Conservation (phyloP, 2,888 invertebrate species). For the Tinea trinotella region DNA sequence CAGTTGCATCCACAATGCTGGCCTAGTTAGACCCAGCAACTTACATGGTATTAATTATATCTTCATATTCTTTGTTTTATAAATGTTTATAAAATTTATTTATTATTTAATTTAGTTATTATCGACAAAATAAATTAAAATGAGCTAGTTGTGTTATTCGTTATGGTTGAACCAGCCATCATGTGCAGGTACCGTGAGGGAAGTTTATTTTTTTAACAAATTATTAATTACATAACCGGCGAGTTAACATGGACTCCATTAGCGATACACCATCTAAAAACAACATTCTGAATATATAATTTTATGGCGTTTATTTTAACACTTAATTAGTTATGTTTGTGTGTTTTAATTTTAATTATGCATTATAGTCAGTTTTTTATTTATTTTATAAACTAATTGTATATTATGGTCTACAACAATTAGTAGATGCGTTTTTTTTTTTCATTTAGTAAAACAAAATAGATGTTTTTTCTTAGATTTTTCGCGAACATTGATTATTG, state of each 20-base stretch:
- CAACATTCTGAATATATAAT: constrained; percentile 66
- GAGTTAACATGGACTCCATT: constrained; percentile 21
- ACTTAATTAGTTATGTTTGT: constrained; percentile 37
- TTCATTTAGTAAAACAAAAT: too few relatives aligned
- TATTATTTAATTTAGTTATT: too few relatives aligned
- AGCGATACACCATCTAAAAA: constrained; percentile 63
- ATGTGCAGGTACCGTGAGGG: constrained; percentile 44
- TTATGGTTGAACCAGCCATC: constrained; percentile 14
- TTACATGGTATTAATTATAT: too few relatives aligned
- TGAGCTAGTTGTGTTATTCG: too few relatives aligned
- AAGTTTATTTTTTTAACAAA: constrained; percentile 53
- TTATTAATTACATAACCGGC: constrained; percentile 51
- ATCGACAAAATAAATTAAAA: too few relatives aligned
- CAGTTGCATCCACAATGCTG: too few relatives aligned
- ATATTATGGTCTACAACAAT: background rate
- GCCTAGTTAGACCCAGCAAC: too few relatives aligned
- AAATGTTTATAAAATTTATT: too few relatives aligned
- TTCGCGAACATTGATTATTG: too few relatives aligned
- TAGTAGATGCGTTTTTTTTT: too few relatives aligned
- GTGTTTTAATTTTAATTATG: background rate
- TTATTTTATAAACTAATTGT: background rate
- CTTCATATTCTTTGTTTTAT: too few relatives aligned
- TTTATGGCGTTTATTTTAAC: constrained; percentile 48
- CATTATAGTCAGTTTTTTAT: background rate
- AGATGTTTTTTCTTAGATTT: too few relatives aligned